Conservation (phyloP, 2,113 vertebrate species). For the Phaethon lepturus region DNA sequence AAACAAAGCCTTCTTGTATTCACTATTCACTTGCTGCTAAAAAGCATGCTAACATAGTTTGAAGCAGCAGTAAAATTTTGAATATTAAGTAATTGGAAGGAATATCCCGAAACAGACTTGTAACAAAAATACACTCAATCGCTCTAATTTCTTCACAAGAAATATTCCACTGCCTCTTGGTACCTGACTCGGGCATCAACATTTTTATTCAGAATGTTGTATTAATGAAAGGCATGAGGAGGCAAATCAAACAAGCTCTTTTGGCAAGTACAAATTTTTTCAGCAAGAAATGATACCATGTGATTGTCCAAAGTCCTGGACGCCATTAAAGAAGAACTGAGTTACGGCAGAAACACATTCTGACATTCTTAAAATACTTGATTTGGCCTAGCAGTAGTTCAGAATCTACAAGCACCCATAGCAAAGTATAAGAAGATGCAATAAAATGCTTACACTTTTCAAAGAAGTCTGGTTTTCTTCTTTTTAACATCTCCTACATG, state of each 20-base stretch:
- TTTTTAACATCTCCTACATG: neutral
- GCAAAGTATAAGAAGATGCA: neutral
- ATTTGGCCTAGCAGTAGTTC: neutral
- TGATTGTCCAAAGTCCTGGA: neutral
- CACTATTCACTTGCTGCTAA: neutral
- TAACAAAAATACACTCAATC: neutral
- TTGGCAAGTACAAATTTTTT: neutral
- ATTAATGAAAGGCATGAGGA: neutral
- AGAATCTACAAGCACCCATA: neutral
- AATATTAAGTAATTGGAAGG: neutral
- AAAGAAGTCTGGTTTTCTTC: neutral
- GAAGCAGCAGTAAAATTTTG: neutral
- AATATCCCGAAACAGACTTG: neutral
- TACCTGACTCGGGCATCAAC: neutral
- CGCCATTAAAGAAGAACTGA: accelerated
- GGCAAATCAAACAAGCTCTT: neutral
- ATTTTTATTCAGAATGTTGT: neutral
- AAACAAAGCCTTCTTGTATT: neutral
- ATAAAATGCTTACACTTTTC: neutral
- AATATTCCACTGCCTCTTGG: neutral
- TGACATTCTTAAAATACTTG: neutral
- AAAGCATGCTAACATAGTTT: neutral
- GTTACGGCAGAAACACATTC: neutral
- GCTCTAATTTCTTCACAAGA: neutral
- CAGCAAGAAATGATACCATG: neutral